Conservation (phyloP, 2,888 invertebrate species). For the Archaeoteleia sp. region DNA sequence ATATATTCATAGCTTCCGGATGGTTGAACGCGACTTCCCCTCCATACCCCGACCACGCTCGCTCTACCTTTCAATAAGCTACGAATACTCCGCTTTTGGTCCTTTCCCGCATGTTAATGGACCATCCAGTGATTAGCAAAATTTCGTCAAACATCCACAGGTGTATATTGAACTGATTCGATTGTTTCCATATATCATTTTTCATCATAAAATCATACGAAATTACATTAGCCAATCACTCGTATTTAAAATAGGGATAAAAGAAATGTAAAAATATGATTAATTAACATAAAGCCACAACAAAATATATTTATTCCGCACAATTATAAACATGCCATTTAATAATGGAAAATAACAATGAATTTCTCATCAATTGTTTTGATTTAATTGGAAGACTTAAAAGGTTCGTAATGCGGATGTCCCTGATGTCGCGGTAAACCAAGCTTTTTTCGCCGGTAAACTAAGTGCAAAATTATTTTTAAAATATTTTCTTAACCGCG, state of each 20-base stretch:
- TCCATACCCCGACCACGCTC: conserved; percentile 38
- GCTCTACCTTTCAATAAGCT: conserved; percentile 50
- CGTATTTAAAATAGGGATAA: too few species aligned
- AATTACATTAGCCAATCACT: too few species aligned
- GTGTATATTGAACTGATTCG: conserved; percentile 27
- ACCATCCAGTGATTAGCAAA: conserved; percentile 50
- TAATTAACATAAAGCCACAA: too few species aligned
- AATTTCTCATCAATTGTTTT: conserved; percentile 20
- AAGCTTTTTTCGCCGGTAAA: conserved; percentile 54
- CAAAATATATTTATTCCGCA: too few species aligned
- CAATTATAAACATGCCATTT: too few species aligned
- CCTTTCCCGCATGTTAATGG: conserved; percentile 50
- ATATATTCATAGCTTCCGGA: conserved; percentile 75
- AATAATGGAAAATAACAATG: neutral
- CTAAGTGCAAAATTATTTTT: conserved; percentile 73
- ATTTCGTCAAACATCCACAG: conserved; percentile 41
- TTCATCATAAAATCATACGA: neutral
- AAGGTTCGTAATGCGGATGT: conserved; percentile 33
- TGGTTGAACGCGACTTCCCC: conserved; percentile 70
- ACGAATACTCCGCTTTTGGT: conserved; percentile 48
- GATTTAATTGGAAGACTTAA: conserved; percentile 43
- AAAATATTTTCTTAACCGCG: conserved; percentile 73
- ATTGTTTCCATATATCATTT: conserved; percentile 27
- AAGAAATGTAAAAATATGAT: too few species aligned
- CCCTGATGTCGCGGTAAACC: conserved; percentile 46